Base-by-base conservation (phyloP, 2,888 invertebrate species). In the Epiblema foenella region DNA sequence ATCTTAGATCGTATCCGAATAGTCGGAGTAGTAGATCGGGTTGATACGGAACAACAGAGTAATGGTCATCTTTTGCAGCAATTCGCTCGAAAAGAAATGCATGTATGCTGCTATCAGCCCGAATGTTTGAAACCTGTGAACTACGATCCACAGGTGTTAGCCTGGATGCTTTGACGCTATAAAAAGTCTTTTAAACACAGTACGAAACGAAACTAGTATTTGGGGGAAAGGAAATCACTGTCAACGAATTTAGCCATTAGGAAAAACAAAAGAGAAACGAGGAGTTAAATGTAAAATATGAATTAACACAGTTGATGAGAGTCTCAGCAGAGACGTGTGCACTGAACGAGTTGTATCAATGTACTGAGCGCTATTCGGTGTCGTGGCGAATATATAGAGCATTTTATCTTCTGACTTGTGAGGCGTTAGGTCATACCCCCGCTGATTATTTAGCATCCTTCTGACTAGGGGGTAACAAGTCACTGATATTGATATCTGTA, bases 11-110 rank as follows among this genome's bases (percentile, higher is more conserved):
- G 95, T 95, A 95, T 95, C 95, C 79, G 95, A 95, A 82, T 95
- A 95, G 86, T 95, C 95, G 67, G 95, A 95, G 86, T 95, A 95
- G 86, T 95, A 95, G 82, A 95, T 95, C 71, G 95, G 95, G 87
- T 95, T 95, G 77, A 95, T 92, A 78, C 95, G 94, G 85, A 91
- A 95, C 87, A 85, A 87, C 74, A 93, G 81, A 75, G 85, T 84
- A 85, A 93, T 92, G 80, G 88, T 92, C 94, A 94, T 94, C 88
- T 93, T 93, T 88, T 92, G 91, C 77, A 89, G 76, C 72, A 90
- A 76, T 69, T 87, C 84, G 86, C 80, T 87, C 81, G 83, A 85
- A 84, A 80, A 87, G 76, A 75, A 82, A 93, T 90, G 83, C 94
- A 94, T 94, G 91, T 93, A 93, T 89, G 79, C 83, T 83, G 75